Percentiles rank a stretch among this genome's conserved stretches.
phyloP scores from a whole-genome alignment of 2,888 invertebrate species.

The Tridacna gigas region DNA sequence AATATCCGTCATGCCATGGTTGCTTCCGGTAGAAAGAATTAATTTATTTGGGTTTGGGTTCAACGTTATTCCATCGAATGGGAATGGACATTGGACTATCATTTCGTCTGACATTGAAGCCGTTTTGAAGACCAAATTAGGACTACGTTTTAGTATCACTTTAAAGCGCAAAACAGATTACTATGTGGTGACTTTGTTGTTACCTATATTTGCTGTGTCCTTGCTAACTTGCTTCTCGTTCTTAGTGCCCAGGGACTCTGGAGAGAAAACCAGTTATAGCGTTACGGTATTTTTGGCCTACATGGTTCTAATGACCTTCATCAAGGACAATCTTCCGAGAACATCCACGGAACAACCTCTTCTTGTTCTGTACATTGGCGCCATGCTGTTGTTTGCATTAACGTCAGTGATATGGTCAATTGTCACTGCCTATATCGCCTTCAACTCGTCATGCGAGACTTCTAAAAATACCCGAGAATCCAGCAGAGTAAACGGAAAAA shows the following conservation, averaged over 20 bases:
- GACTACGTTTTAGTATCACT: not conserved
- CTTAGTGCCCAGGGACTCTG: not conserved
- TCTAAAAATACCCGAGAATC: too few species aligned
- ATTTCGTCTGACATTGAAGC: not conserved
- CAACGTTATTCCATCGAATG: not conserved
- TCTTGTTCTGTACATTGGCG: constrained; percentile 1
- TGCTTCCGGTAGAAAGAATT: not conserved
- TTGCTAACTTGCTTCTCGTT: not conserved
- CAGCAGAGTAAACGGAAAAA: too few species aligned
- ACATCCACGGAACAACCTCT: constrained; percentile 2
- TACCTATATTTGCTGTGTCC: constrained; percentile 1
- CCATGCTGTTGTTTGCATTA: constrained; percentile 1
- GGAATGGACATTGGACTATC: not conserved
- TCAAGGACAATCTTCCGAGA: not conserved
- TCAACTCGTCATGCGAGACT: too few species aligned
- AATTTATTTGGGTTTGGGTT: not conserved
- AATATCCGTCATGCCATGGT: not conserved
- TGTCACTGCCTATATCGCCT: not conserved
- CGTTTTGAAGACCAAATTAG: not conserved
- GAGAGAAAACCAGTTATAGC: constrained; percentile 4
- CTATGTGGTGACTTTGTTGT: not conserved
- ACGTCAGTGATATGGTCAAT: constrained; percentile 8
- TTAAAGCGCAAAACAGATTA: not conserved
- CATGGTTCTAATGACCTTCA: not conserved
- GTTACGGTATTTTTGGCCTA: constrained; percentile 8